Evolutionary conservation across 2,888 invertebrate genomes (phyloP).

Genomic region (Steinernema scapterisci): DNA sequence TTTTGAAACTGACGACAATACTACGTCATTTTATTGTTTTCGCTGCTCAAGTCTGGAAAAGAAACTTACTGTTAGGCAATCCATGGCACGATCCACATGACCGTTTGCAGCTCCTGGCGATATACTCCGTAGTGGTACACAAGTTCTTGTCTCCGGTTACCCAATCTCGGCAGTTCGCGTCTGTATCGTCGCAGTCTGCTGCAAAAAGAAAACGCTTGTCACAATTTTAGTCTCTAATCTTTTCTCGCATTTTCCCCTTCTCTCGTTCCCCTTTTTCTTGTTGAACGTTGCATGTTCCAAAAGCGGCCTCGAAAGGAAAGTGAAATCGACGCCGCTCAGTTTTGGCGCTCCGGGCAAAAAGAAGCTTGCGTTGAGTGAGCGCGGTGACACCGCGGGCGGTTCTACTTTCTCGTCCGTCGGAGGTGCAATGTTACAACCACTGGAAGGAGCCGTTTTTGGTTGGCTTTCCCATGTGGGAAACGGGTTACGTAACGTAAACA

Average conservation of each 20-base stretch:
- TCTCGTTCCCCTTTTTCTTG: background rate
- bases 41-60: background rate
- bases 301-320: slow-evolving; percentile 25
- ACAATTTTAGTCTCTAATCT: background rate
- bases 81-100: slow-evolving; percentile 59
- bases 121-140: slow-evolving; percentile 60
- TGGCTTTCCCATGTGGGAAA: background rate
- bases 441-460: background rate
- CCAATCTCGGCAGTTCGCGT: slow-evolving; percentile 63
- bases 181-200: slow-evolving; percentile 42
- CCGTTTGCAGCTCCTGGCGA: slow-evolving; percentile 52
- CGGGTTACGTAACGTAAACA: slow-evolving; percentile 17
- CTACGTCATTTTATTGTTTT: no score
- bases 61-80: slow-evolving; percentile 50
- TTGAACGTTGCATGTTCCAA: slow-evolving; percentile 16
- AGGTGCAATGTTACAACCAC: slow-evolving; percentile 17
- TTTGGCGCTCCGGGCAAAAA: no score
- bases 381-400: background rate
- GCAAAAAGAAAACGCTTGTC: background rate
- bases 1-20: no score
- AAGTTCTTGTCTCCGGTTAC: slow-evolving; percentile 51
- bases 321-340: background rate
- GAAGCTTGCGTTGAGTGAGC: no score
- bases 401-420: slow-evolving; percentile 12
- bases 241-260: background rate